Base-by-base conservation (phyloP, 1,140 invertebrate genomes). In the Lucilia sericata region DNA sequence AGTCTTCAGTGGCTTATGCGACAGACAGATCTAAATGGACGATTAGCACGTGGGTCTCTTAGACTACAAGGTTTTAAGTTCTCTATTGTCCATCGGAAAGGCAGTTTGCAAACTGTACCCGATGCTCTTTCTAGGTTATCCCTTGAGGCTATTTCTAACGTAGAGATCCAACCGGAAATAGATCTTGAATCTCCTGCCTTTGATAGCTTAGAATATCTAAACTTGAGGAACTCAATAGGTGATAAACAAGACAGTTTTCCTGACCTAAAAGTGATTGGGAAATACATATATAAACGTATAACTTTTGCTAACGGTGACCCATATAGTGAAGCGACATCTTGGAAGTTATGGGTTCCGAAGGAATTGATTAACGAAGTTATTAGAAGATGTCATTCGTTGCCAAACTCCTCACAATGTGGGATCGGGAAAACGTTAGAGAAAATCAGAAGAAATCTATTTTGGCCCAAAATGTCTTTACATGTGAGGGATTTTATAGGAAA, bases 61-160 rank as follows among this genome's bases (percentile, higher is more conserved):
- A 21, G 70, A 83, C 21, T 83, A n/a, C 82, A 75, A 49, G 25
- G 4, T 5, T 83, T 47, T 36, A 42, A 83, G 19, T 83, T 83
- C 25, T 8, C 21, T 0, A 82, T 82, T 12, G 51, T 30, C 7
- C 82, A 82, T 51, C 17, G 82, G 10, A 74, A 83, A 21, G 82
- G 82, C 7, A 36, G 9, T 21, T 12, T n/a, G 4, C 74, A 83
- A 36, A 30, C 70, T 7, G 65, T 83, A 9, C 13, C 70, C 13
- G 34, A 83, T 74, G 5, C 36, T 2, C 9, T 74, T 2, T 83
- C 65, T 17, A 14, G 75, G 8, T 13, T 78, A 17, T 42, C 5
- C 8, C 9, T 42, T n/a, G 75, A 78, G n/a, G 75, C 19, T 9
- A 78, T 78, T 78, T 36, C n/a, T n/a, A 30, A 21, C 9, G 14